Base-by-base conservation (phyloP, 1,140 invertebrate species). In the Pollicipes pollicipes region DNA sequence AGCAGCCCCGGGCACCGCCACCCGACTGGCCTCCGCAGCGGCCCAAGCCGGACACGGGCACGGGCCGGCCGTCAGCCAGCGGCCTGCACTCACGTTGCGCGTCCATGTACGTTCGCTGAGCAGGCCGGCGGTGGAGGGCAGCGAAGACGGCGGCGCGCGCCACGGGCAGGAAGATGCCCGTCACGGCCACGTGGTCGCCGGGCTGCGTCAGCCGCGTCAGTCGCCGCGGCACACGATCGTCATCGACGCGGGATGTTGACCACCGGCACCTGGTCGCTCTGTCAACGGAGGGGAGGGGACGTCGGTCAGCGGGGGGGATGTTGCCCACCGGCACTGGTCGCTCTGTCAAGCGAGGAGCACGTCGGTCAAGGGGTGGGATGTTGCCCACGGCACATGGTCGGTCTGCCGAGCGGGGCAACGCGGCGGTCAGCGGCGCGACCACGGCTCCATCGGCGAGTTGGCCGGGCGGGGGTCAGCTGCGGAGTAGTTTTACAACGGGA, bases 261-360 rank as follows among this genome's bases (percentile, higher is more conserved):
- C 70, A 97, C 90, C 13, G 97, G 97, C 63, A 99, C 97, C 86
- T 99, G 93, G 77, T 97, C 94, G n/a, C n/a, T n/a, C n/a, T n/a
- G n/a, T n/a, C n/a, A n/a, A n/a, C n/a, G n/a, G n/a, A 70, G 70
- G 69, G n/a, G n/a, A n/a, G n/a, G n/a, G n/a, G n/a, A n/a, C n/a
- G n/a, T n/a, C n/a, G n/a, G n/a, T n/a, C n/a, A n/a, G n/a, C n/a
- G 31, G 97, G 86, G 8, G 97, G 97, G 77, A 99, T 98, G 78
- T 97, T 93, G 0, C 97, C 97, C 69, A 97, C 90, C 13, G 97
- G 97, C 63, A 99, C 97, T 99, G 93, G 77, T 97, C 94, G 78
- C 92, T 97, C 88, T 89, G 76, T 66, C 80, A 78, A 76, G 70
- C 71, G 69, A 69, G 70, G 67, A 72, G 73, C 26, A 72, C n/a